These are phyloP conservation scores for Willowsia nigromaculata DNA, from an alignment of 2,888 invertebrate species.

Conservation along the genomic window DNA sequence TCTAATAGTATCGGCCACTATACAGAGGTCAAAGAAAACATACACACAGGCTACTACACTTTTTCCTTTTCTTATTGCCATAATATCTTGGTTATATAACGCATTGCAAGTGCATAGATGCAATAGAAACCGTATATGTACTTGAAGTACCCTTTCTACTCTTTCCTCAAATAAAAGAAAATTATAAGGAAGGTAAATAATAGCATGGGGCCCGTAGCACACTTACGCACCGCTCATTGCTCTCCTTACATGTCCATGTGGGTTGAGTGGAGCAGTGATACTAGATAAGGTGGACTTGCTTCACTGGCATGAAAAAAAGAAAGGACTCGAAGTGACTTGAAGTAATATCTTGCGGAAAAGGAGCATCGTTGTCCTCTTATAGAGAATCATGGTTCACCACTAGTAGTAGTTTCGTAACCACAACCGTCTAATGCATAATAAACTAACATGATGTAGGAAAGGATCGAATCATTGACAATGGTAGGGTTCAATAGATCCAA, in stretches of 20 bases:
- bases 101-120: no score
- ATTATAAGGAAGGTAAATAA: slow-evolving; percentile 3
- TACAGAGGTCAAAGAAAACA: no score
- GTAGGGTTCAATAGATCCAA: no score
- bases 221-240: slow-evolving; percentile 45
- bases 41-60: no score
- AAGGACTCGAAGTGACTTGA: slow-evolving; percentile 39
- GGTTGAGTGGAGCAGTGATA: neutral
- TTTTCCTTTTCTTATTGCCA: no score
- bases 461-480: no score
- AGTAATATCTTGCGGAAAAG: slow-evolving; percentile 66
- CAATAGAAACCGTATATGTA: no score
- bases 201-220: neutral
- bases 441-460: no score
- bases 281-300: neutral
- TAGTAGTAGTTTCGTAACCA: neutral
- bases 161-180: no score
- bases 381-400: neutral
- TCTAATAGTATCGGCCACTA: no score
- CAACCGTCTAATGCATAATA: neutral
- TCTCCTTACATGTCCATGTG: neutral
- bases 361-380: slow-evolving; percentile 48
- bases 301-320: slow-evolving; percentile 20
- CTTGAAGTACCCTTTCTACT: no score
- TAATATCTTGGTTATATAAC: no score